Conservation (phyloP, 2,113 vertebrate species). For the Indicator indicator region DNA sequence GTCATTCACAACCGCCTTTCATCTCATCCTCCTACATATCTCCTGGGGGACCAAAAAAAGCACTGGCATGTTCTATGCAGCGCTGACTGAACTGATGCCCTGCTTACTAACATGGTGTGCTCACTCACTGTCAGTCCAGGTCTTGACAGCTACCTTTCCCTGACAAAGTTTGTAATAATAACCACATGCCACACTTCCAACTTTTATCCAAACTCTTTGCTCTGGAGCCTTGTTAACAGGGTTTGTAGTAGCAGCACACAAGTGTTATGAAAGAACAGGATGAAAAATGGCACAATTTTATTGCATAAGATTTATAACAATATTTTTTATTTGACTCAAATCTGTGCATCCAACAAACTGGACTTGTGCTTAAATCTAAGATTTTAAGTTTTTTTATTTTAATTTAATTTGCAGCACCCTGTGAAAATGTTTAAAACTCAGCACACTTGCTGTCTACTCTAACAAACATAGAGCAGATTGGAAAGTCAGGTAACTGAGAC, state of each 20-base stretch:
- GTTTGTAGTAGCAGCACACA: neutral
- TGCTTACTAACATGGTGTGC: neutral
- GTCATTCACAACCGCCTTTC: constrained; percentile 55
- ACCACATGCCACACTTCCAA: neutral
- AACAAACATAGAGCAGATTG: neutral
- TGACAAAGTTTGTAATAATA: neutral
- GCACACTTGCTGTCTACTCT: neutral
- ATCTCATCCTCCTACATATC: constrained; percentile 28
- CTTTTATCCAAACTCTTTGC: constrained; percentile 3
- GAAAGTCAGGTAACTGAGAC: neutral
- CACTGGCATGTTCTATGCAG: neutral
- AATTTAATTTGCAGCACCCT: neutral
- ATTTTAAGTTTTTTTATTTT: neutral
- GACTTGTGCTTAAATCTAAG: neutral
- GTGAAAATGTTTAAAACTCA: neutral
- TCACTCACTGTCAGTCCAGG: neutral
- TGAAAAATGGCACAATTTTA: neutral
- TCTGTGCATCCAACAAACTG: neutral
- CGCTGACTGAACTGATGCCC: neutral
- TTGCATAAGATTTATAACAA: neutral
- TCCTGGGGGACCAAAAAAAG: constrained; percentile 17
- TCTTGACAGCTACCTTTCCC: constrained; percentile 7
- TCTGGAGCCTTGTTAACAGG: neutral
- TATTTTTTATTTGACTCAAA: neutral
- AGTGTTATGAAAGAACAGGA: neutral